These are phyloP conservation scores for Spilogale gracilis DNA, from an alignment of 2,113 vertebrate species.

Conservation along the genomic window DNA sequence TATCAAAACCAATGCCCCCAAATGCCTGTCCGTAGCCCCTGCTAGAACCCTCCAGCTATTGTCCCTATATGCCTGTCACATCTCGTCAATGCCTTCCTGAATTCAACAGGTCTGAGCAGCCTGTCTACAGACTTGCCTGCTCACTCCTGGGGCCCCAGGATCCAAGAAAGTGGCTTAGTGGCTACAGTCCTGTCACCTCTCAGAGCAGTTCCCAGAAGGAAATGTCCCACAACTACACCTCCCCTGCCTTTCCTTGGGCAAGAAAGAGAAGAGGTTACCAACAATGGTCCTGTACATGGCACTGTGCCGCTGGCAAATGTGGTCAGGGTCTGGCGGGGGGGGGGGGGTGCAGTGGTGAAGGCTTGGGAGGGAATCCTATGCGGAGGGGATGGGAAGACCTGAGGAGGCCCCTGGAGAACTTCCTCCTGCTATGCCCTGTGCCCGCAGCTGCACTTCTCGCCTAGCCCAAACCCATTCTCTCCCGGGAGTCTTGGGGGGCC, in stretches of 20 bases:
- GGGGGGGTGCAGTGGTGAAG: background rate
- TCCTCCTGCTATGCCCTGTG: background rate
- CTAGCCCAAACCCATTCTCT: background rate
- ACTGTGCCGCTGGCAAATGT: background rate
- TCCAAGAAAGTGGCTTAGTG: background rate
- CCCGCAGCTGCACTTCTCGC: rapidly evolving
- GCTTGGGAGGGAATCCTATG: background rate
- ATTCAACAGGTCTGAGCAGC: conserved; percentile 57
- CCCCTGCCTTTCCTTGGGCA: background rate
- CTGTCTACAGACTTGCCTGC: background rate
- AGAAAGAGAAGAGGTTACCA: background rate
- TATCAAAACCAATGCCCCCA: background rate
- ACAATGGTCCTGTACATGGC: background rate
- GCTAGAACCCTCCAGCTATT: conserved; percentile 40
- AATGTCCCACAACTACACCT: background rate
- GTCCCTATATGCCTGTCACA: background rate
- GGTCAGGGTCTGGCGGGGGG: background rate
- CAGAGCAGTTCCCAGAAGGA: background rate
- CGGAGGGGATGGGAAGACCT: background rate
- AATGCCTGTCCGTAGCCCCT: background rate
- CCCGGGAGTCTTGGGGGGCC: background rate
- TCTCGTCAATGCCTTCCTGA: conserved; percentile 53
- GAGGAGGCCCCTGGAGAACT: background rate
- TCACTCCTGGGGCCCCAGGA: background rate
- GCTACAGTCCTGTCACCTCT: background rate